These are phyloP conservation scores for Leucopternis melanops DNA, from an alignment of 2,113 vertebrate genomes.

Conservation along the genomic window DNA sequence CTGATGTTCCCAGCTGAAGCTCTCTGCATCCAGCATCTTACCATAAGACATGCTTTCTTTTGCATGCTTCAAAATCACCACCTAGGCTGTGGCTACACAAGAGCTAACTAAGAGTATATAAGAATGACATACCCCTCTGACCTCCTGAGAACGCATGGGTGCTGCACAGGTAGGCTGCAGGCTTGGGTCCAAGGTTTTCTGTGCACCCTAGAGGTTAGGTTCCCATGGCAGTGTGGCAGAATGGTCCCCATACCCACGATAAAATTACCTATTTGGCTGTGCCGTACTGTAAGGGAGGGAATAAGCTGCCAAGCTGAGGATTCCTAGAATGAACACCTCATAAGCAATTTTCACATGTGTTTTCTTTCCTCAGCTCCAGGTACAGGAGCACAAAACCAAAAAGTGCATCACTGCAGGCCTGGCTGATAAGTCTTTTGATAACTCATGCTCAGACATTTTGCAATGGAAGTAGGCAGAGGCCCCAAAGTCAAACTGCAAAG, in stretches of 20 bases:
- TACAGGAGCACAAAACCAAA: neutral
- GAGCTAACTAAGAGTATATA: neutral
- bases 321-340: neutral
- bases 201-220: neutral
- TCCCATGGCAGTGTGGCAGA: neutral
- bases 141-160: fast-evolving
- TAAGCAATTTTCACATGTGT: neutral
- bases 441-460: neutral
- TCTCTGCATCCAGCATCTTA: neutral
- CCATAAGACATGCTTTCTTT: neutral
- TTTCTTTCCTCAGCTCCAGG: neutral
- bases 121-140: neutral
- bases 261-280: neutral
- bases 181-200: neutral
- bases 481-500: neutral
- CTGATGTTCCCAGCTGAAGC: neutral
- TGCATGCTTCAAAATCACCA: neutral
- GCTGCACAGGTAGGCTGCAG: neutral
- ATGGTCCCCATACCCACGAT: neutral
- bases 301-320: neutral
- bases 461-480: neutral
- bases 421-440: neutral
- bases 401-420: fast-evolving
- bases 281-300: neutral
- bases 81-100: neutral